phyloP scores from a whole-genome alignment of 2,113 vertebrate genomes.

The Etheostoma cragini region DNA sequence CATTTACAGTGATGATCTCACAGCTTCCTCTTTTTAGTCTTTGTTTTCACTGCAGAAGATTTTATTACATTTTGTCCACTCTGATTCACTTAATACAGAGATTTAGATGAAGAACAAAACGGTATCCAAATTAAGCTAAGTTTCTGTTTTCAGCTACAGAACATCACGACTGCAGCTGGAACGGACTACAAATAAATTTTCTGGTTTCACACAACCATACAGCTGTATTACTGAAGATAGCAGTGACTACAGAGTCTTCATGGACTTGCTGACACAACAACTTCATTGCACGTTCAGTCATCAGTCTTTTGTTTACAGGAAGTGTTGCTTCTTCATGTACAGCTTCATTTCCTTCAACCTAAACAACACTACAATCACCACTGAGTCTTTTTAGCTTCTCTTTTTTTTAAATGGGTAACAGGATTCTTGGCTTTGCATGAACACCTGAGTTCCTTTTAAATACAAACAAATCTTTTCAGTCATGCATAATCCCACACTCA shows the following conservation, averaged over 20 bases:
- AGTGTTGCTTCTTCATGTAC: constrained; percentile 36
- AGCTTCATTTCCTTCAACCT: constrained; percentile 55
- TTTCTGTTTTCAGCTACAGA: background rate
- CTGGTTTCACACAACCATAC: background rate
- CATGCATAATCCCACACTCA: background rate
- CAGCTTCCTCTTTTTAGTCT: background rate
- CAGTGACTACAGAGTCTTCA: no score
- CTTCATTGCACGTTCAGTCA: constrained; percentile 7
- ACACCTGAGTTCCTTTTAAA: background rate
- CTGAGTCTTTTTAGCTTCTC: background rate
- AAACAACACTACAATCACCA: constrained; percentile 35
- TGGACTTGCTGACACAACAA: constrained; percentile 41
- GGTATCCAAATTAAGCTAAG: background rate
- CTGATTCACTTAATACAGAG: background rate
- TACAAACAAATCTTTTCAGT: background rate
- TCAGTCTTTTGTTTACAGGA: constrained; percentile 54
- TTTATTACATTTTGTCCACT: background rate
- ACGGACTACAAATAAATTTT: background rate
- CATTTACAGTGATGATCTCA: background rate
- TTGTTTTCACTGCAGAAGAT: background rate
- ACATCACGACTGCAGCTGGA: background rate
- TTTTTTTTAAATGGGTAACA: background rate
- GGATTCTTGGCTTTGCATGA: constrained; percentile 3
- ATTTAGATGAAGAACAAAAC: no score
- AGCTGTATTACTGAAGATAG: background rate